Conservation (phyloP, 2,113 vertebrate genomes). For the Odobenus rosmarus region DNA sequence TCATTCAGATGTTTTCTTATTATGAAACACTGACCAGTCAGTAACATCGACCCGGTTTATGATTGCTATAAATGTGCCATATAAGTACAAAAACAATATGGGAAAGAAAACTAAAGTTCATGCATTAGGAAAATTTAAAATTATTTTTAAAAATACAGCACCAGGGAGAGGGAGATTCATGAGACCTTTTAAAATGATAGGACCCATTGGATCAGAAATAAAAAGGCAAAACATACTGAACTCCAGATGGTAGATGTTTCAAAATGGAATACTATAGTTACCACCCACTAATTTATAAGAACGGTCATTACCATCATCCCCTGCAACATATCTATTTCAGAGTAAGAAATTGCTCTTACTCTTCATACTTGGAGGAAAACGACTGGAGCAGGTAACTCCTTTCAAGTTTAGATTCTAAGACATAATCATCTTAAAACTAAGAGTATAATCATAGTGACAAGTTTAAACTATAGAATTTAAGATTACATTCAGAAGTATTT, state of each 20-base stretch:
- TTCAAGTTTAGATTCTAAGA: not conserved
- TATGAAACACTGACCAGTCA: not conserved
- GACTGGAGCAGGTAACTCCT: not conserved
- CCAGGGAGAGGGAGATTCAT: not conserved
- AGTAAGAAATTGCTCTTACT: not conserved
- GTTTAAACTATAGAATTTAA: not conserved
- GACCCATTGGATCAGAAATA: not conserved
- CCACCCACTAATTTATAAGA: not conserved
- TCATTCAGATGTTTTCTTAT: slow-evolving; percentile 11
- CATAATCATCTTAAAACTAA: not conserved
- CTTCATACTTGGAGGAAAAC: not conserved
- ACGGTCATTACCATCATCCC: not conserved
- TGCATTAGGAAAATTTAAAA: not conserved
- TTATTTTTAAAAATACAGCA: not conserved
- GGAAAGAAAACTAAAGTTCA: not conserved
- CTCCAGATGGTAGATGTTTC: not conserved
- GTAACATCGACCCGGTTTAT: not conserved
- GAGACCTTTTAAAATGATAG: not conserved
- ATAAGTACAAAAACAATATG: not conserved
- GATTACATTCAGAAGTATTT: not conserved
- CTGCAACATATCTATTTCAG: not conserved
- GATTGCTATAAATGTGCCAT: not conserved
- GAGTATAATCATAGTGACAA: not conserved
- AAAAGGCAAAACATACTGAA: not conserved
- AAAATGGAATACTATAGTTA: slow-evolving; percentile 1